These are phyloP conservation scores for Arenaria interpres DNA, from an alignment of 2,113 vertebrate genomes.

Conservation along the genomic window DNA sequence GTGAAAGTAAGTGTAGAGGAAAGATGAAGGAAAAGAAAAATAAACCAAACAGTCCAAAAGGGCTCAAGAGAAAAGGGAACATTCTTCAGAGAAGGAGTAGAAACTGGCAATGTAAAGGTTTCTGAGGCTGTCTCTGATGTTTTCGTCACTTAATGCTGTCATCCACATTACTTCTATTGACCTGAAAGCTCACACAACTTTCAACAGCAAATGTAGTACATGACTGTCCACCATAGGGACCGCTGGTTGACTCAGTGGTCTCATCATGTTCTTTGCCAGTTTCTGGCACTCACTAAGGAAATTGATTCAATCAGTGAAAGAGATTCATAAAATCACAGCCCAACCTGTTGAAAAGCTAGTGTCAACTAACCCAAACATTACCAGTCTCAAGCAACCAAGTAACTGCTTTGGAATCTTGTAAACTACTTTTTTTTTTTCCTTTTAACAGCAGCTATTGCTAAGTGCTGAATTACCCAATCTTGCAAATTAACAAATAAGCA, in stretches of 20 bases:
- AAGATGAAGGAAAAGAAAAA: not conserved
- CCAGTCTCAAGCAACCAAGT: not conserved
- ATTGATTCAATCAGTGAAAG: not conserved
- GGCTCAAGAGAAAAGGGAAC: not conserved
- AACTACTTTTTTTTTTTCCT: not conserved
- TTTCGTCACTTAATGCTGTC: not conserved
- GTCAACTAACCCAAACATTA: not conserved
- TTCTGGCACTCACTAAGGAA: not conserved
- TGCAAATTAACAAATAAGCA: not conserved
- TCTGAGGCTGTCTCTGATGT: not conserved
- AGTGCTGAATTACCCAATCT: not conserved
- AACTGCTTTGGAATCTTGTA: not conserved
- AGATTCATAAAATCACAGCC: not conserved
- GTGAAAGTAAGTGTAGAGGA: not conserved
- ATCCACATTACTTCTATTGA: not conserved
- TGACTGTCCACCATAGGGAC: not conserved
- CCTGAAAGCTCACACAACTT: not conserved
- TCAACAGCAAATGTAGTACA: not conserved
- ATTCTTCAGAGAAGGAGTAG: not conserved
- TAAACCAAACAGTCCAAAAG: not conserved
- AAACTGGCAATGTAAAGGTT: not conserved
- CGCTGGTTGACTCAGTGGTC: not conserved
- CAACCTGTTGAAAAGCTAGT: not conserved
- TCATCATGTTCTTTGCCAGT: not conserved
- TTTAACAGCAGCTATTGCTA: not conserved